Evolutionary conservation across 2,888 invertebrate species (phyloP), one percentile per base, ranked within the genome.

Genomic region (Ophraella communa): DNA sequence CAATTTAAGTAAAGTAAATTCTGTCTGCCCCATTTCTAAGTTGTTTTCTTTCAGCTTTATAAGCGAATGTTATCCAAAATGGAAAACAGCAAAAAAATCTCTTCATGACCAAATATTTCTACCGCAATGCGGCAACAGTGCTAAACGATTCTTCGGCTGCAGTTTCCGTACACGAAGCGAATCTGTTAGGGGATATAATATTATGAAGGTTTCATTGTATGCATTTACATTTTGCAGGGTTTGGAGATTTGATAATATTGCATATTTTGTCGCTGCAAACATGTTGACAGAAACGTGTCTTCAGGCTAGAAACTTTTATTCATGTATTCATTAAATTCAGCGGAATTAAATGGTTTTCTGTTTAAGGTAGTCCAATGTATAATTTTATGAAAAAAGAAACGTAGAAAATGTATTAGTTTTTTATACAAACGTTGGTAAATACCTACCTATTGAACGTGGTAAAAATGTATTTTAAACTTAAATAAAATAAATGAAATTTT

Each of bases 81-180:
- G n/a, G n/a, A 30, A 10, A 30, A 27, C 27, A 27, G 8, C 2
- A 7, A 7, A 1, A 27, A 8, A 8, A 39, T 5, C 7, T 39
- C 17, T 39, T 4, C 35, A 35, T 35, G 30, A 30, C 8, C 11
- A 10, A 30, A 30, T 30, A 30, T 10, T 30, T 30, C 11, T 11
- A 23, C 21, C 11, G 47, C 21, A 17, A 1, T 39, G 11, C 20
- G 49, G 49, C 49, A 51, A 51, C 27, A 3, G 4, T 4, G 49
- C 27, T 51, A 51, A 51, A 17, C 14, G 17, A 14, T 10, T 49
- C 49, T 51, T 27, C 14, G 17, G 47, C 58, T 64, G 65, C 63
- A 61, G 66, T 66, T 64, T 66, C 59, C 62, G 62, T 49, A 56
- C 47, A 51, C 17, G 55, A 27, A 24, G 23, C 42, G 42, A 42